Evolutionary conservation across 2,888 invertebrate genomes (phyloP).

Genomic region (Sepioteuthis lessoniana): DNA sequence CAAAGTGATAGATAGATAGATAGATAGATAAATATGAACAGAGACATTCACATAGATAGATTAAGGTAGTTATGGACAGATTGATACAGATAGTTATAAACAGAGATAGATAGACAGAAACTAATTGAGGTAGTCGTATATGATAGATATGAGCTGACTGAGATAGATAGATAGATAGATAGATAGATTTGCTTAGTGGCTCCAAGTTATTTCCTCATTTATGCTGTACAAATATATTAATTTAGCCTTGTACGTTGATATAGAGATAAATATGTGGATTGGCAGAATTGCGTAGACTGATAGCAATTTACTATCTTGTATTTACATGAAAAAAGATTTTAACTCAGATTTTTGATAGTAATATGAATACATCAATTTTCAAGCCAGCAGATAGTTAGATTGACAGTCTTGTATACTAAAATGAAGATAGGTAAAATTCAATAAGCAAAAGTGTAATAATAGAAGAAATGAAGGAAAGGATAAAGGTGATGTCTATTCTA

Average conservation of each 20-base stretch:
- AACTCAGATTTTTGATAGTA: too few species aligned
- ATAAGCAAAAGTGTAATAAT: background rate
- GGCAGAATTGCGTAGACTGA: background rate
- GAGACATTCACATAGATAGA: background rate
- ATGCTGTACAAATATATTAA: too few species aligned
- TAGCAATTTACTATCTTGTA: background rate
- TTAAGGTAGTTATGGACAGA: background rate
- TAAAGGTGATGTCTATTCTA: background rate
- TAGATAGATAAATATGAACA: background rate
- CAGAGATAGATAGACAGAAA: too few species aligned
- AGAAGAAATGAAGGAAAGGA: background rate
- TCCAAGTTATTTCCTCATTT: too few species aligned
- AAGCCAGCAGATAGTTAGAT: background rate
- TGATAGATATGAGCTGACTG: background rate
- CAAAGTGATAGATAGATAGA: too few species aligned
- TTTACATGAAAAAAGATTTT: background rate
- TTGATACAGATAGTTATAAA: background rate
- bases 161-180: background rate
- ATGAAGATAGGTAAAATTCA: background rate
- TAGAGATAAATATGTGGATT: background rate
- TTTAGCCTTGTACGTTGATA: background rate
- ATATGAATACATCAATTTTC: background rate
- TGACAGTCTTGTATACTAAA: background rate
- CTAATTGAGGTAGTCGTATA: too few species aligned
- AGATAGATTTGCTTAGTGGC: too few species aligned